Conservation (phyloP, 1,140 invertebrate species). For the Lanistes nyassanus region DNA sequence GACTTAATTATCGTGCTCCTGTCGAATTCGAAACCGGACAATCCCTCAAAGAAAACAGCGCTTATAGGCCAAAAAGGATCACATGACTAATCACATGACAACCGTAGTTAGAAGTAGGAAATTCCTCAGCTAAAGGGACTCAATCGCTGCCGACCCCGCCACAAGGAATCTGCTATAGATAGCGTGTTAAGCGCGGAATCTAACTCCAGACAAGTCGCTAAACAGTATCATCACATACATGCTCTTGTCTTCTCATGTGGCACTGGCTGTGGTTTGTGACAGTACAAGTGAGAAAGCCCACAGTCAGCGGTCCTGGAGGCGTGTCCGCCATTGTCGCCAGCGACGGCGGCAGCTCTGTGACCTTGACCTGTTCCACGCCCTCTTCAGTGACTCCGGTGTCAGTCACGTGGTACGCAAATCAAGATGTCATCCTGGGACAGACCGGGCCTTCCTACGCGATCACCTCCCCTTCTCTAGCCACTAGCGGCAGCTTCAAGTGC, state of each 20-base stretch:
- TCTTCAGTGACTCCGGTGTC: background rate
- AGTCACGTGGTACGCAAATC: background rate
- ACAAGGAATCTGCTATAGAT: too few relatives aligned
- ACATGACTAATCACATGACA: too few relatives aligned
- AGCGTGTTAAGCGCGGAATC: too few relatives aligned
- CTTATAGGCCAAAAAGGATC: too few relatives aligned
- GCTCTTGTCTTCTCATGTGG: background rate
- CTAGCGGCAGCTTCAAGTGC: background rate
- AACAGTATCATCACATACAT: too few relatives aligned
- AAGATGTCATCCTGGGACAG: background rate
- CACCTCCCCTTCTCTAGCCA: background rate
- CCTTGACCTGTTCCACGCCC: background rate
- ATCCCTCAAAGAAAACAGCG: too few relatives aligned
- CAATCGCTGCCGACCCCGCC: too few relatives aligned
- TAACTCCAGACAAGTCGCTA: too few relatives aligned
- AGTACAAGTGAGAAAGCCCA: slow-evolving; percentile 1
- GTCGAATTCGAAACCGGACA: too few relatives aligned
- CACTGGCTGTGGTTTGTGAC: background rate
- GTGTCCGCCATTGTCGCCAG: background rate
- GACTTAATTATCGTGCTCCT: too few relatives aligned
- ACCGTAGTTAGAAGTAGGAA: too few relatives aligned
- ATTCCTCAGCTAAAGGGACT: too few relatives aligned
- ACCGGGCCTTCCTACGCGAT: background rate
- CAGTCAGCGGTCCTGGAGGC: background rate
- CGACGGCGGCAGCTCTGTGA: background rate